Evolutionary conservation across 2,797 vertebrate genomes (phyloP).

Genomic region (Myripristis jacobus): DNA sequence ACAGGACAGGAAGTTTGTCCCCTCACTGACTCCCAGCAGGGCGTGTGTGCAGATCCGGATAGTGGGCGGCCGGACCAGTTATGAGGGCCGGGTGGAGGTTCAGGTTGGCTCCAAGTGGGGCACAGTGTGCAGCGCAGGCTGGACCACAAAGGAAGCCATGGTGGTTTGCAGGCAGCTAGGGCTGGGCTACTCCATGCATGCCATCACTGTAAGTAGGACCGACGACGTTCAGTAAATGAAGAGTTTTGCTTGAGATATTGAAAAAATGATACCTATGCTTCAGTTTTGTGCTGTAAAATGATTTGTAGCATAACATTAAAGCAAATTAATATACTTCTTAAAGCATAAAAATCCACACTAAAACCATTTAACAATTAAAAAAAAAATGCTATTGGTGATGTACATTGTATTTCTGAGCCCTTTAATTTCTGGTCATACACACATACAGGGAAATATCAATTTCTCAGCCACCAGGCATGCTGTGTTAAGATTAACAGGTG

Average conservation of each 20-base stretch:
- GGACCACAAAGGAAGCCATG: constrained; percentile 92
- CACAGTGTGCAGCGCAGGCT: constrained; percentile 90
- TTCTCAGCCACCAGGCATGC: too few relatives aligned
- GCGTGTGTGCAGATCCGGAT: constrained; percentile 88
- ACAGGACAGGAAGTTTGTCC: constrained; percentile 65
- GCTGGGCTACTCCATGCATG: constrained; percentile 92
- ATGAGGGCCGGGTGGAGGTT: constrained; percentile 92
- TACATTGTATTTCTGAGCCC: too few relatives aligned
- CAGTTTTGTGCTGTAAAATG: background rate
- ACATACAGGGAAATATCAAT: too few relatives aligned
- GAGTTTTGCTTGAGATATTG: background rate
- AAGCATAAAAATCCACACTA: background rate
- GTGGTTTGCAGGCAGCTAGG: constrained; percentile 93
- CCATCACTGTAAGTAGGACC: constrained; percentile 88
- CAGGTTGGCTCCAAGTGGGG: constrained; percentile 90
- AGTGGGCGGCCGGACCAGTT: constrained; percentile 85
- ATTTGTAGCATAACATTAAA: background rate
- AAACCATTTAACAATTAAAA: too few relatives aligned
- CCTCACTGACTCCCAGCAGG: constrained; percentile 84
- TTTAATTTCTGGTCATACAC: too few relatives aligned
- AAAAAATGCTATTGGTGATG: too few relatives aligned
- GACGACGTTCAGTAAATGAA: constrained; percentile 2
- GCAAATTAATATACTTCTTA: background rate
- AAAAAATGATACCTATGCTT: background rate
- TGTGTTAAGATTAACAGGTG: too few relatives aligned